Percentiles rank a stretch among this genome's conserved stretches.
Conservation (phyloP, 2,888 invertebrate species). For the Camponotus fellah region DNA sequence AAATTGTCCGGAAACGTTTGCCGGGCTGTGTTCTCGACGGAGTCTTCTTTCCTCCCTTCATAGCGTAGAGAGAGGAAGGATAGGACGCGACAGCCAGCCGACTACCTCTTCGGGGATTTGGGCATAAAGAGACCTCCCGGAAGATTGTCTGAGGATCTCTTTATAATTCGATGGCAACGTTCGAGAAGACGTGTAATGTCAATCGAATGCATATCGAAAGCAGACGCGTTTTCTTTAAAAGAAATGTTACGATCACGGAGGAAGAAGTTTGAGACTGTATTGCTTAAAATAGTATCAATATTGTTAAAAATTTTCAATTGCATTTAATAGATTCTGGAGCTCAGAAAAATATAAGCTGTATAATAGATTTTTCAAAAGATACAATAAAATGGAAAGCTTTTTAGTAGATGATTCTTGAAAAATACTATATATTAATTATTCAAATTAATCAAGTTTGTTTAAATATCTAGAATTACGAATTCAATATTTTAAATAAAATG, state of each 20-base stretch:
- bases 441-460: background rate
- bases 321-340: background rate
- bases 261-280: constrained; percentile 3
- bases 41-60: constrained; percentile 65
- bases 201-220: constrained; percentile 61
- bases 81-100: constrained; percentile 16
- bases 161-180: constrained; percentile 65
- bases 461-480: background rate
- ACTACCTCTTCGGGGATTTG: constrained; percentile 69
- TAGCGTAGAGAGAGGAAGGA: background rate
- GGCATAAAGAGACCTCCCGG: constrained; percentile 61
- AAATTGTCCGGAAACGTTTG: constrained; percentile 81
- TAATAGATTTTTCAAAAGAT: background rate
- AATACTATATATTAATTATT: constrained; percentile 14
- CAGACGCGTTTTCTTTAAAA: constrained; percentile 53
- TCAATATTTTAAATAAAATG: background rate
- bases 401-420: background rate
- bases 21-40: constrained; percentile 63
- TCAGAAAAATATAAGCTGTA: background rate
- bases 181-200: constrained; percentile 13
- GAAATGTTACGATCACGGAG: constrained; percentile 55
- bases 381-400: background rate
- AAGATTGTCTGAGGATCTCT: constrained; percentile 66
- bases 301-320: background rate
- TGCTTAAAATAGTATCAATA: constrained; percentile 44